phyloP scores from a whole-genome alignment of 2,113 vertebrate species.

The Gambusia affinis region DNA sequence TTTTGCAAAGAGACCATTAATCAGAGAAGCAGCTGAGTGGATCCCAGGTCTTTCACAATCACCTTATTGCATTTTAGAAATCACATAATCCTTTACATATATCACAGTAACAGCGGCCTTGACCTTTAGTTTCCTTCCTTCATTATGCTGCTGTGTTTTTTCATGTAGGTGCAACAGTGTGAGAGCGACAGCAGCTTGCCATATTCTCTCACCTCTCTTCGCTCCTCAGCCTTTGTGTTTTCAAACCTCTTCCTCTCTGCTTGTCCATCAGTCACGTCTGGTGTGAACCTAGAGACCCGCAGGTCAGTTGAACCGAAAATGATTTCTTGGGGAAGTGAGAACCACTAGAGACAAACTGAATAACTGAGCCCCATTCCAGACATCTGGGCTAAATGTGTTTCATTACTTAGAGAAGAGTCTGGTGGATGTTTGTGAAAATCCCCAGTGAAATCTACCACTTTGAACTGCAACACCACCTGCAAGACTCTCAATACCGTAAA shows the following conservation, averaged over 20 bases:
- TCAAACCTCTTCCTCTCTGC: background rate
- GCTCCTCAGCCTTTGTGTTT: conserved; percentile 10
- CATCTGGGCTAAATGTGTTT: conserved; percentile 6
- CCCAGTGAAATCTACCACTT: background rate
- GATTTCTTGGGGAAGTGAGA: conserved; percentile 11
- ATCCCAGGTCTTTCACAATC: background rate
- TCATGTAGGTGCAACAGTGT: background rate
- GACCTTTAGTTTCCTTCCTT: background rate
- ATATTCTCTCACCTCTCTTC: conserved; percentile 38
- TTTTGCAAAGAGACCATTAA: background rate
- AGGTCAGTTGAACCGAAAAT: background rate
- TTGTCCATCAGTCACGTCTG: conserved; percentile 29
- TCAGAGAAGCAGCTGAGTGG: background rate
- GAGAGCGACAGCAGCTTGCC: background rate
- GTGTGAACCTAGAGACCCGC: conserved; percentile 23
- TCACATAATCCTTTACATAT: background rate
- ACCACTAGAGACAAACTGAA: conserved; percentile 18
- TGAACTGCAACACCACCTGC: conserved; percentile 2
- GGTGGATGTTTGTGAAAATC: background rate
- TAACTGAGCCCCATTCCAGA: conserved; percentile 50
- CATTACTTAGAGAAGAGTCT: background rate
- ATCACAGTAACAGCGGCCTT: background rate
- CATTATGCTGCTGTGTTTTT: background rate
- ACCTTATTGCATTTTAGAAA: background rate
- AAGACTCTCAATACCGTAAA: background rate